phyloP scores from a whole-genome alignment of 2,797 vertebrate genomes.

The Dallia pectoralis region DNA sequence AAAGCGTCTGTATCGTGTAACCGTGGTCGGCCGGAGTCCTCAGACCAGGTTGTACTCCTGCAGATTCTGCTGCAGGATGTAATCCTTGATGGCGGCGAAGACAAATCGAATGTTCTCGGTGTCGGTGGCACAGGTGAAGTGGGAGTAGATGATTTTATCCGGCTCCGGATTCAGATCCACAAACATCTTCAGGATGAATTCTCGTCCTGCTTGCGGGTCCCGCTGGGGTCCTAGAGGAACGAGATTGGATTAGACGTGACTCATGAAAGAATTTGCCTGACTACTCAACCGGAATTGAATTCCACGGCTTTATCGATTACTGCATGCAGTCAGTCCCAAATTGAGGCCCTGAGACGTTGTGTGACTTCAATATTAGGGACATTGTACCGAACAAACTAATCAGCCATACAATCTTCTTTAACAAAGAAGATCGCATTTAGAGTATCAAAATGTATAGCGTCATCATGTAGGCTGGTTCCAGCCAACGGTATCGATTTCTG shows the following conservation, averaged over 20 bases:
- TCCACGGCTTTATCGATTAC: no score
- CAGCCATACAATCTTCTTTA: no score
- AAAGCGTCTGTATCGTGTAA: not conserved
- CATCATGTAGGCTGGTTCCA: no score
- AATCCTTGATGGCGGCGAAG: slow-evolving; percentile 87
- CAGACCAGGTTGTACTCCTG: slow-evolving; percentile 69
- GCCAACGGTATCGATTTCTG: no score
- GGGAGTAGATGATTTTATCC: slow-evolving; percentile 89
- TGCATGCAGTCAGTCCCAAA: no score
- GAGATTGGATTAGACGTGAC: slow-evolving; percentile 4
- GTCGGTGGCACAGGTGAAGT: slow-evolving; percentile 88
- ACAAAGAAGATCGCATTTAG: no score
- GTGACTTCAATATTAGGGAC: no score
- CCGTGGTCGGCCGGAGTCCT: not conserved
- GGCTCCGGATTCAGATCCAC: slow-evolving; percentile 87
- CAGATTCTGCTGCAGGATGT: slow-evolving; percentile 85
- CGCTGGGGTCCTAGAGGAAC: slow-evolving; percentile 80
- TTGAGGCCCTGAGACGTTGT: no score
- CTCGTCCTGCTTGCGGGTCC: slow-evolving; percentile 81
- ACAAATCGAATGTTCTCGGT: slow-evolving; percentile 87
- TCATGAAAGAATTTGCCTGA: not conserved
- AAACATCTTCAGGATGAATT: slow-evolving; percentile 95
- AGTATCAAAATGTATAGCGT: no score
- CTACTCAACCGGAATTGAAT: no score
- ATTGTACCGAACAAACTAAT: no score